Percentiles rank a stretch among this genome's conserved stretches.
Conservation (phyloP, 1,140 invertebrate genomes). For the Agrypnia vestita region DNA sequence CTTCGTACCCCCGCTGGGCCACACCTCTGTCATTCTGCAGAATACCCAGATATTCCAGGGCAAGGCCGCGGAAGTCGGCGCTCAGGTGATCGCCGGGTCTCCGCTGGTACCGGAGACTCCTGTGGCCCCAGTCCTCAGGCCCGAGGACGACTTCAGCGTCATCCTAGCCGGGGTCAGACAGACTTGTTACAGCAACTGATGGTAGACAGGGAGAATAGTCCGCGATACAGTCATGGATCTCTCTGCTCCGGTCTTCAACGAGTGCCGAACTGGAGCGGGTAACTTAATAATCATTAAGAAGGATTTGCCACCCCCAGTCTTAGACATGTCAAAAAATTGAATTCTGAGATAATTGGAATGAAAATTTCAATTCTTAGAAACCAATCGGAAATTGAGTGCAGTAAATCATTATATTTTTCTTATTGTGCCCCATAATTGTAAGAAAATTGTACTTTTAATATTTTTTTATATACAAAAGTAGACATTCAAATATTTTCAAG, state of each 20-base stretch:
- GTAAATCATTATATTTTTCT: no score
- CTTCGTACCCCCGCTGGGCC: slow-evolving; percentile 62
- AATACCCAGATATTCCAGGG: slow-evolving; percentile 67
- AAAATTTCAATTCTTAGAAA: background rate
- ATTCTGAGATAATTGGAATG: background rate
- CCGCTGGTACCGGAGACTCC: slow-evolving; percentile 62
- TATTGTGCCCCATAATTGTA: no score
- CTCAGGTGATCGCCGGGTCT: slow-evolving; percentile 53
- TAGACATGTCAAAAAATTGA: no score
- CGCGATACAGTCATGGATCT: slow-evolving; percentile 25
- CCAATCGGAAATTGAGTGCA: no score
- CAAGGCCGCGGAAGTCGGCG: slow-evolving; percentile 57
- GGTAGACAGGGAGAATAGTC: background rate
- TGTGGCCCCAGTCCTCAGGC: slow-evolving; percentile 72
- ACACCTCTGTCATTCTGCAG: slow-evolving; percentile 68
- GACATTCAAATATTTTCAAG: no score
- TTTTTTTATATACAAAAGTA: no score
- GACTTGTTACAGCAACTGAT: slow-evolving; percentile 87
- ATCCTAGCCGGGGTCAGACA: slow-evolving; percentile 89
- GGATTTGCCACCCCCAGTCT: no score
- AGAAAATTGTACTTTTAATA: no score
- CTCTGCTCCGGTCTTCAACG: background rate
- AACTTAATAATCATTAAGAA: no score
- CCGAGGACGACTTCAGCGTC: slow-evolving; percentile 88
- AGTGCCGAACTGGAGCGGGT: background rate